Base-by-base conservation (phyloP, 2,113 vertebrate species). In the Acanthochromis polyacanthus region DNA sequence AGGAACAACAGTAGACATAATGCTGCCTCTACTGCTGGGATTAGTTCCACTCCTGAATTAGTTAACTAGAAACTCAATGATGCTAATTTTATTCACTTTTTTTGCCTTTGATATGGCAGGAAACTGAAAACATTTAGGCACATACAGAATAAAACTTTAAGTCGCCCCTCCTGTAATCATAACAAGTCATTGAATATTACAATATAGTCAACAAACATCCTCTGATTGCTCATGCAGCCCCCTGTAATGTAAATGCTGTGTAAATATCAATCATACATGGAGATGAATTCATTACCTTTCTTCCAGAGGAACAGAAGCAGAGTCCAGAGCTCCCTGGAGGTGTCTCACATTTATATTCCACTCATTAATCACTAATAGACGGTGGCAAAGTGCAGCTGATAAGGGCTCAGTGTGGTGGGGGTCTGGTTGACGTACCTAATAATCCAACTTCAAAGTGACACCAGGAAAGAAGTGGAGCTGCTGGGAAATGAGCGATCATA, bases 361-460 rank as follows among this genome's bases (percentile, higher is more conserved):
- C 60, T 85, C 17, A 85, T 75, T 77, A 75, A 82, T 90, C 67
- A 87, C 81, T 88, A 90, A 90, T 93, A 84, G 86, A 82, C 25
- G 73, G 85, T 87, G 87, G 57, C 94, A 95, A 94, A 93, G 94
- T 90, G 74, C 94, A 93, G 62, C 36, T 88, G 92, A 95, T 94
- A 94, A 92, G 81, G 83, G 40, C 46, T 76, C 9, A 11, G 56
- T 56, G 30, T 30, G 30, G 30, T 4, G 30, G 30, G 30, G 6
- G 30, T 30, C 40, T 67, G 77, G 40, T 12, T 8, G 4, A 78
- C 15, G 4, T 23, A 50, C 30, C 6, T 30, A 30, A 30, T 30
- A 30, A 30, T 30, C 30, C 4, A 1, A 30, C 30, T 30, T 30
- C 30, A 30, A 30, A 1, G 30, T 30, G 6, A 30, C 4, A 30